Percentiles rank a stretch among this genome's conserved stretches.
Conservation (phyloP, 2,797 vertebrate species). For the Hephaestus fuliginosus region DNA sequence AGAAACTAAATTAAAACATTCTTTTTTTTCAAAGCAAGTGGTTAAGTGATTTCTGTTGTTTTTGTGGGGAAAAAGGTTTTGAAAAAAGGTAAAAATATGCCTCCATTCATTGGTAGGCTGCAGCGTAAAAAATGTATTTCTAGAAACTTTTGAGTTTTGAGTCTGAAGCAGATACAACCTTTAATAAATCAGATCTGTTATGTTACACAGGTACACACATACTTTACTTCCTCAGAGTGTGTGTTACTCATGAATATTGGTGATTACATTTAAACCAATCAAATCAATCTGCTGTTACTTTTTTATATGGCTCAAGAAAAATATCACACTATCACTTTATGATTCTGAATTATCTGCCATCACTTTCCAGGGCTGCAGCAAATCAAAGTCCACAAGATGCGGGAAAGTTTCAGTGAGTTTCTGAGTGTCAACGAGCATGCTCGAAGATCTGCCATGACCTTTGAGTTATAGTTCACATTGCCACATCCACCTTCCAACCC, state of each 20-base stretch:
- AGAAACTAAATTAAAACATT: too few species aligned
- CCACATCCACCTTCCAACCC: background rate
- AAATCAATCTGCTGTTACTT: background rate
- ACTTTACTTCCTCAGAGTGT: background rate
- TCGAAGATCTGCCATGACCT: slow-evolving; percentile 26
- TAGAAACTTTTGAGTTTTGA: background rate
- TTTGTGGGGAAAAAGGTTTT: too few species aligned
- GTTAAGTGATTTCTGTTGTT: too few species aligned
- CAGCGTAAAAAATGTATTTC: background rate
- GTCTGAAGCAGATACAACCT: background rate
- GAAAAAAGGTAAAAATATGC: too few species aligned
- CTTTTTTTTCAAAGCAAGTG: too few species aligned
- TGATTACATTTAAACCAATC: background rate
- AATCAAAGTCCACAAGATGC: background rate
- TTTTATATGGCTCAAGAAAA: background rate
- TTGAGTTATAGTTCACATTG: slow-evolving; percentile 16
- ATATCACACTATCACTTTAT: background rate
- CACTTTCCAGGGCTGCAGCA: background rate
- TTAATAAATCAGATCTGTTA: background rate
- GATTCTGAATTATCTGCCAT: background rate
- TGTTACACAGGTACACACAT: background rate
- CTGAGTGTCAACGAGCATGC: background rate
- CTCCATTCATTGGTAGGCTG: background rate
- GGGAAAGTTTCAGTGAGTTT: background rate
- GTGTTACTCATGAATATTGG: background rate